Evolutionary conservation across 2,797 vertebrate genomes (phyloP).

Genomic region (Melanotaenia maccullochi): DNA sequence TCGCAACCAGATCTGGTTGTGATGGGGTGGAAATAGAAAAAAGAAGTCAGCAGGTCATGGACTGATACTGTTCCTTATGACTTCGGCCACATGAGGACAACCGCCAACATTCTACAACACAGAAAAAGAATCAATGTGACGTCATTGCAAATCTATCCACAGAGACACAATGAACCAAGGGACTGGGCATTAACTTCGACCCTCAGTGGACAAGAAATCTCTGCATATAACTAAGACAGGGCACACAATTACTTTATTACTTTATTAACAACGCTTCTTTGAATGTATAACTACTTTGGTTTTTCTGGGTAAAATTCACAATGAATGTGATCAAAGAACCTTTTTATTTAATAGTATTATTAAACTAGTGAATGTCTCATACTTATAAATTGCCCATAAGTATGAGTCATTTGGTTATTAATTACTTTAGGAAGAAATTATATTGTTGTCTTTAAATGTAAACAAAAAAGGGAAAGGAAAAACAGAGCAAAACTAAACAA

Average conservation of each 20-base stretch:
- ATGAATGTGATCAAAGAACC: not conserved
- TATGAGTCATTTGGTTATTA: not conserved
- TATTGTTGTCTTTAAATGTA: not conserved
- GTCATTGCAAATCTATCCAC: conserved; percentile 50
- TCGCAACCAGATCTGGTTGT: conserved; percentile 2
- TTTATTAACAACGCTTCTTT: conserved; percentile 32
- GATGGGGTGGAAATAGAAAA: conserved; percentile 6
- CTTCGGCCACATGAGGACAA: conserved; percentile 49
- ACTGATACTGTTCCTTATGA: conserved; percentile 59
- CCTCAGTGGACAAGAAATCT: conserved; percentile 53
- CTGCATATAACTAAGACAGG: conserved; percentile 29
- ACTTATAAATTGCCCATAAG: no score
- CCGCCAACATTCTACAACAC: conserved; percentile 11
- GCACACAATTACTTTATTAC: conserved; percentile 23
- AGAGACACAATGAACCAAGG: conserved; percentile 44
- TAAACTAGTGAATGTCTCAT: no score
- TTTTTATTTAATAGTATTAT: not conserved
- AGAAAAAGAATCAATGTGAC: conserved; percentile 69
- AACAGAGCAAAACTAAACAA: not conserved
- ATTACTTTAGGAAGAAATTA: not conserved
- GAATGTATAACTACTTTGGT: conserved; percentile 1
- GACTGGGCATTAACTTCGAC: conserved; percentile 58
- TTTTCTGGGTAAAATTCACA: not conserved
- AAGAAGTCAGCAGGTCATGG: conserved; percentile 34
- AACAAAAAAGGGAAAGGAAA: not conserved